Conservation (phyloP, 92 coral and sea anemone species). For the Zoanthus gigantus region DNA sequence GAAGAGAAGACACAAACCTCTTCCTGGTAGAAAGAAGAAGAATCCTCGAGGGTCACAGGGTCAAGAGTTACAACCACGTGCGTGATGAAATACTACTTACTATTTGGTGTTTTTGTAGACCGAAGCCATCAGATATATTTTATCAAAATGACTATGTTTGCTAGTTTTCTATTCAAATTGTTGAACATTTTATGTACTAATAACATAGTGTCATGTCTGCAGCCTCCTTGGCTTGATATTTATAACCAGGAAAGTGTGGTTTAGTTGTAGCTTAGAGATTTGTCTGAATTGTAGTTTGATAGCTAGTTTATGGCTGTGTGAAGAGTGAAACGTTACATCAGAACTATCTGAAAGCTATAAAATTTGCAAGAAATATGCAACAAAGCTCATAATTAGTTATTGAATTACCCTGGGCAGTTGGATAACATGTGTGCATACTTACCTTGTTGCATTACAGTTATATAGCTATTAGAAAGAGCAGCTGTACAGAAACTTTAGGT, state of each 20-base stretch:
- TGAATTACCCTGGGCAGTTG: too few relatives aligned
- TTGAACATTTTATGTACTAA: not conserved
- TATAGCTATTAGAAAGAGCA: too few relatives aligned
- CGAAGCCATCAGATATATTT: not conserved
- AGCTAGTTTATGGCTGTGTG: not conserved
- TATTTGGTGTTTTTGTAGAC: not conserved
- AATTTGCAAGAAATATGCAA: too few relatives aligned
- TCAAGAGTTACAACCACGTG: constrained; percentile 41
- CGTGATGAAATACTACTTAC: not conserved
- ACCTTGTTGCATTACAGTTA: too few relatives aligned
- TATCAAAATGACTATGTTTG: not conserved
- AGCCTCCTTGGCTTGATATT: not conserved
- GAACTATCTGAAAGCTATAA: not conserved
- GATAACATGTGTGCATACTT: too few relatives aligned
- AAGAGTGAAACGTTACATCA: not conserved
- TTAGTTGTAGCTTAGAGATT: not conserved
- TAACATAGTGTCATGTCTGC: not conserved
- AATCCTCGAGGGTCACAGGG: constrained; percentile 42
- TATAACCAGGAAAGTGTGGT: not conserved
- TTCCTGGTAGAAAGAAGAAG: constrained; percentile 80
- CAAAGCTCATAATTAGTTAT: too few relatives aligned
- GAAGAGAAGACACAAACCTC: constrained; percentile 72
- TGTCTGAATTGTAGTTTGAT: not conserved
- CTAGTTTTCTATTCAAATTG: not conserved
- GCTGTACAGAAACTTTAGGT: too few relatives aligned